phyloP scores from a whole-genome alignment of 2,113 vertebrate species.

The Amphilophus citrinellus region DNA sequence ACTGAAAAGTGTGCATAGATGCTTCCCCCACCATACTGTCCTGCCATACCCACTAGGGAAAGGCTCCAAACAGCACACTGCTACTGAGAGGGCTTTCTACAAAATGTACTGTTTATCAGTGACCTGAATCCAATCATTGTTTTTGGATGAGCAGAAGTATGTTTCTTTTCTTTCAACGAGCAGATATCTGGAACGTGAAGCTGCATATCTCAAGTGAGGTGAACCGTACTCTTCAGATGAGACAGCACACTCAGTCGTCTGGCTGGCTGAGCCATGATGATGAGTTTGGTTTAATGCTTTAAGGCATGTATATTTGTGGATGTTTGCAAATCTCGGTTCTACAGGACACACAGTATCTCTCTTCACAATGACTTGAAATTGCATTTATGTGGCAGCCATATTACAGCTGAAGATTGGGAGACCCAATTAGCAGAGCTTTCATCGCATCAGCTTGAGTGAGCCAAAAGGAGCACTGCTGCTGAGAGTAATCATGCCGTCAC shows the following conservation, averaged over 20 bases:
- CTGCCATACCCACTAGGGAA: neutral
- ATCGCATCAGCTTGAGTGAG: conserved; percentile 54
- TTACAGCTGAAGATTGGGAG: conserved; percentile 39
- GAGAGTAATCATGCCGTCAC: conserved; percentile 77
- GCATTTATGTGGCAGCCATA: conserved; percentile 40
- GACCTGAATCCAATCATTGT: conserved; percentile 52
- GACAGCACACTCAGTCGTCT: conserved; percentile 24
- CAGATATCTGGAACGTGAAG: conserved; percentile 41
- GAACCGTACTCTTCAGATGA: conserved; percentile 42
- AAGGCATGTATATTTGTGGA: conserved; percentile 34
- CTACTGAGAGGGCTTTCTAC: conserved; percentile 3
- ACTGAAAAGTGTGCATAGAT: conserved; percentile 1
- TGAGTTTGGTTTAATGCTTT: conserved; percentile 37
- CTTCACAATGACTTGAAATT: conserved; percentile 41
- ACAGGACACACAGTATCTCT: conserved; percentile 18
- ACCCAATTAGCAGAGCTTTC: conserved; percentile 72
- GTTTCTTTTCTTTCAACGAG: conserved; percentile 31
- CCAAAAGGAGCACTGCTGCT: conserved; percentile 51
- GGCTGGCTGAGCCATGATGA: conserved; percentile 41
- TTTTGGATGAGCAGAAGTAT: conserved; percentile 17
- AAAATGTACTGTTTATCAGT: conserved; percentile 20
- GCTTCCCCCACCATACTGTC: neutral
- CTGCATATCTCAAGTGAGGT: conserved; percentile 32
- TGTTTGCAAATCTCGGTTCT: conserved; percentile 45
- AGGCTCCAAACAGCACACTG: conserved; percentile 11